Percentiles rank a stretch among this genome's conserved stretches.
phyloP scores from a whole-genome alignment of 2,888 invertebrate species.

The Chydorus sphaericus region DNA sequence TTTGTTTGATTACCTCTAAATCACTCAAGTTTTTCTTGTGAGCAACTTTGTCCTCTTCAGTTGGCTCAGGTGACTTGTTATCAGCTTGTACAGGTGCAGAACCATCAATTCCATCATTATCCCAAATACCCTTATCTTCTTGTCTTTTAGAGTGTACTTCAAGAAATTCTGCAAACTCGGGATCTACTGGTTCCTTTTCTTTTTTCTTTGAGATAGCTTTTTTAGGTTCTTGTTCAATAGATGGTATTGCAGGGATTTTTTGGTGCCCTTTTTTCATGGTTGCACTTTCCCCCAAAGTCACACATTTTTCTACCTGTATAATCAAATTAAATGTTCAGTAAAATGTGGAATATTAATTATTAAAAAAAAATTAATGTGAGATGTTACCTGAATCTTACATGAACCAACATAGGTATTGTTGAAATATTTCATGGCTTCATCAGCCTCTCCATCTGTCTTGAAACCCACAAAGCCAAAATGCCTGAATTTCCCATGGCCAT shows the following conservation, averaged over 20 bases:
- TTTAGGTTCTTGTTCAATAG: conserved; percentile 3
- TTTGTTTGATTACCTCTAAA: conserved; percentile 47
- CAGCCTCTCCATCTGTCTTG: conserved; percentile 61
- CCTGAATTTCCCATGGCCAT: conserved; percentile 77
- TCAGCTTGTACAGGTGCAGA: conserved; percentile 3
- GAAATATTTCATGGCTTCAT: conserved; percentile 58
- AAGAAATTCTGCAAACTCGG: conserved; percentile 75
- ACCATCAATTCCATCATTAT: conserved; percentile 34
- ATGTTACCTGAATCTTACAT: conserved; percentile 41
- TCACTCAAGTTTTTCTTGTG: conserved; percentile 42
- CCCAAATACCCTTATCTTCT: conserved; percentile 35
- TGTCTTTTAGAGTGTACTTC: conserved; percentile 52
- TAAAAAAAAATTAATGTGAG: background rate
- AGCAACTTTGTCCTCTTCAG: conserved; percentile 23
- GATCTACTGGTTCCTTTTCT: conserved; percentile 44
- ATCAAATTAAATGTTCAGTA: no score
- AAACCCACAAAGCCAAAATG: conserved; percentile 90
- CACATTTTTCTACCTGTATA: conserved; percentile 22
- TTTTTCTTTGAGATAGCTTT: conserved; percentile 15
- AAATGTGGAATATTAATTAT: no score
- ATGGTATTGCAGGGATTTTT: conserved; percentile 18
- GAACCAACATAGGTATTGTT: conserved; percentile 74
- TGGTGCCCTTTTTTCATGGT: conserved; percentile 18
- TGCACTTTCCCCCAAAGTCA: conserved; percentile 6
- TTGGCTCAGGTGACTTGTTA: conserved; percentile 25